A percentile compares a stretch with the other conserved stretches of the same genome.
Evolutionary conservation across 2,888 invertebrate genomes (phyloP).

Genomic region (Microplitis manilae): DNA sequence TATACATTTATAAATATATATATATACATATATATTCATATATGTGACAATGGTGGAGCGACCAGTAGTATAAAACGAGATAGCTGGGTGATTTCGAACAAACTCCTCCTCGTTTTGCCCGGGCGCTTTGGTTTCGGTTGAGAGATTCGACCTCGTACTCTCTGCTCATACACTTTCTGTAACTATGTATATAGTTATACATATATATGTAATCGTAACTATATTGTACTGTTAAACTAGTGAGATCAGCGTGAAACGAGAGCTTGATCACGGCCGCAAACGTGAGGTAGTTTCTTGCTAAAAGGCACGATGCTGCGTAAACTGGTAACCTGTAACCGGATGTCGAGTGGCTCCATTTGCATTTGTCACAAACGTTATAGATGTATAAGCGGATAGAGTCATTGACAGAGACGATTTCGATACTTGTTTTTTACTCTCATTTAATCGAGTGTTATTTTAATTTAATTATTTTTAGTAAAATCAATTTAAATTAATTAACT

Average conservation of each 20-base stretch:
- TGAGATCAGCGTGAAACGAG: constrained; percentile 40
- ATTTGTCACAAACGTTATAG: constrained; percentile 51
- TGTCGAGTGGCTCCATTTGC: constrained; percentile 54
- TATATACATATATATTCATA: not conserved
- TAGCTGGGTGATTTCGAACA: constrained; percentile 14
- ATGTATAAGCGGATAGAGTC: constrained; percentile 9
- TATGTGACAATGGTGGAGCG: constrained; percentile 5
- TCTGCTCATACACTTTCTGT: constrained; percentile 11
- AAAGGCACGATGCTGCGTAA: constrained; percentile 10
- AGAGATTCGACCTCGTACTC: constrained; percentile 26
- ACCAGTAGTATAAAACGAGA: constrained; percentile 20
- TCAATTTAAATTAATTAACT: not conserved
- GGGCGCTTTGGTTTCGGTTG: constrained; percentile 37
- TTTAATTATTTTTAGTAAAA: not conserved
- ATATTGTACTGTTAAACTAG: constrained; percentile 28
- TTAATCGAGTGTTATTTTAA: not conserved
- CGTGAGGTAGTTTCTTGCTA: constrained; percentile 17
- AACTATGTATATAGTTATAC: constrained; percentile 17
- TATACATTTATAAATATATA: constrained; percentile 19
- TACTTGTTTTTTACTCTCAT: too few relatives aligned
- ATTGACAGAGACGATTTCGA: too few relatives aligned
- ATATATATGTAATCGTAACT: not conserved
- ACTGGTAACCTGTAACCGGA: constrained; percentile 31
- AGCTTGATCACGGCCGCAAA: constrained; percentile 24
- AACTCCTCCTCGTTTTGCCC: constrained; percentile 25